Percentiles rank a stretch among this genome's conserved stretches.
phyloP scores from a whole-genome alignment of 1,140 invertebrate genomes.

The Trypoxylus dichotomus region DNA sequence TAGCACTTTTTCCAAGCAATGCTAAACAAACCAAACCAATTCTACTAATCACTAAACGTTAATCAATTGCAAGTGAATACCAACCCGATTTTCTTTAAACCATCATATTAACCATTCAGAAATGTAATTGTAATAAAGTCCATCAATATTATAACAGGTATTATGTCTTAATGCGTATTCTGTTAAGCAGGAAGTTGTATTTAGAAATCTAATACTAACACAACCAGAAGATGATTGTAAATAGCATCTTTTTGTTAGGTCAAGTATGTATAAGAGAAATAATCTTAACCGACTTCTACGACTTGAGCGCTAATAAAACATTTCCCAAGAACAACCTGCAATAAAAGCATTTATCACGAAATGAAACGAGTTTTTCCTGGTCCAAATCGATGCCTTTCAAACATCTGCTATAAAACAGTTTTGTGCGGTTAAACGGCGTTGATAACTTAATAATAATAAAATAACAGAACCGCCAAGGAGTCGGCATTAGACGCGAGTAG shows the following conservation, averaged over 20 bases:
- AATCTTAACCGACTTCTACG: neutral
- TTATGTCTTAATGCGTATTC: too few species aligned
- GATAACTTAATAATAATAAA: slow-evolving; percentile 22
- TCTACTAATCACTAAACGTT: too few species aligned
- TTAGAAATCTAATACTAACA: too few species aligned
- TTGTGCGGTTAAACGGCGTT: slow-evolving; percentile 14
- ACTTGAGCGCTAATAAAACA: neutral
- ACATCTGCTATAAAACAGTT: slow-evolving; percentile 13
- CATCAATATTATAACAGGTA: too few species aligned
- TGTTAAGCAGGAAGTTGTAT: too few species aligned
- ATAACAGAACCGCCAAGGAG: neutral
- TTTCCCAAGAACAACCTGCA: neutral
- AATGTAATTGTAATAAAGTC: too few species aligned
- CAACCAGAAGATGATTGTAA: too few species aligned
- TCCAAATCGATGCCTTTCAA: neutral
- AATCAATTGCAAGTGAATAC: too few species aligned
- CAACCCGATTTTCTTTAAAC: too few species aligned
- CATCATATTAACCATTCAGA: too few species aligned
- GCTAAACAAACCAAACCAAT: too few species aligned
- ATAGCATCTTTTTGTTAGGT: neutral
- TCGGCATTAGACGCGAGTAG: neutral
- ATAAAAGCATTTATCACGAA: neutral
- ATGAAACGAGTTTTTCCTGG: neutral
- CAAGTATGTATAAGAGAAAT: neutral
- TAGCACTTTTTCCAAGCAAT: too few species aligned